Conservation (phyloP, 1,140 invertebrate genomes). For the Orussus abietinus region DNA sequence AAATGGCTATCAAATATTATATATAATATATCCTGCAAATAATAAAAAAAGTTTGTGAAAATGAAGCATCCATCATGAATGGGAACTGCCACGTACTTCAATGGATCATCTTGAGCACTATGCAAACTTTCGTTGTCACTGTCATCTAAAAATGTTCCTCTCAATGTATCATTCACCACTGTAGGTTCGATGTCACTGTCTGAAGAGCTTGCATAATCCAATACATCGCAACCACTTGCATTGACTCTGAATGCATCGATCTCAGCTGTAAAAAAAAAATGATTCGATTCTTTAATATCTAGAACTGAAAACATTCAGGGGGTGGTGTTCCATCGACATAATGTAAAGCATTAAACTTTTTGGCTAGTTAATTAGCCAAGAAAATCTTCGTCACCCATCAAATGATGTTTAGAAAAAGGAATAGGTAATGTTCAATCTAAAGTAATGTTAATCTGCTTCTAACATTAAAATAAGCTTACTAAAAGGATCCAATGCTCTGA, state of each 20-base stretch:
- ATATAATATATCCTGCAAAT: too few relatives aligned
- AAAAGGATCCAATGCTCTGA: conserved; percentile 55
- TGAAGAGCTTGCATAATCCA: conserved; percentile 72
- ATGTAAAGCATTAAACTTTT: too few relatives aligned
- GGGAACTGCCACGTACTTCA: conserved; percentile 73
- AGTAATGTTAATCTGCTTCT: neutral
- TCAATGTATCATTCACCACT: conserved; percentile 62
- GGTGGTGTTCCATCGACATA: too few relatives aligned
- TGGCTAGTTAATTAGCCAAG: too few relatives aligned
- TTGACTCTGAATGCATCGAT: conserved; percentile 59
- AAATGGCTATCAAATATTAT: neutral
- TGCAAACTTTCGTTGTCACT: conserved; percentile 75
- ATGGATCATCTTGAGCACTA: conserved; percentile 70
- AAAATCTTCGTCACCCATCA: too few relatives aligned
- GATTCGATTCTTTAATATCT: too few relatives aligned
- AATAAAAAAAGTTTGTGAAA: too few relatives aligned
- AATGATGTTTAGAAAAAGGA: too few relatives aligned
- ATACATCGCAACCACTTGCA: conserved; percentile 56
- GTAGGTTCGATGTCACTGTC: conserved; percentile 69
- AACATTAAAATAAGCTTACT: conserved; percentile 43
- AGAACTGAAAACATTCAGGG: conserved; percentile 3
- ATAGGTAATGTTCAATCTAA: neutral
- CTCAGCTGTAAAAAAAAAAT: conserved; percentile 49
- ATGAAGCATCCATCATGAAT: too few relatives aligned
- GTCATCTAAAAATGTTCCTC: conserved; percentile 65